These are phyloP conservation scores for Acanthosoma haemorrhoidale DNA, from an alignment of 2,888 invertebrate species.

Conservation along the genomic window DNA sequence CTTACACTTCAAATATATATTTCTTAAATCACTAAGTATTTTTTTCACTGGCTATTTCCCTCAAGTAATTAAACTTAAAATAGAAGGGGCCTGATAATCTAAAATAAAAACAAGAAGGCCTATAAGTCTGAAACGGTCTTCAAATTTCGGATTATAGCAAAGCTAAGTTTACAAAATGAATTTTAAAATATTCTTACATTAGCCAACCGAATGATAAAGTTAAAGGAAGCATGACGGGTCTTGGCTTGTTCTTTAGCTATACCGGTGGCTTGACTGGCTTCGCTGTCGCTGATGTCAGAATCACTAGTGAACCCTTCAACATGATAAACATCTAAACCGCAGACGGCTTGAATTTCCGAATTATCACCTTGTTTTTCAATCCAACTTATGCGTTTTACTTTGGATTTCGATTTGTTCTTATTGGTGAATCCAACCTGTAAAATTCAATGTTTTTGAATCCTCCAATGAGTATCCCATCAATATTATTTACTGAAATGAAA, in stretches of 20 bases:
- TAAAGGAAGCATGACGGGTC: slow-evolving; percentile 47
- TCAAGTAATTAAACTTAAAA: too few relatives aligned
- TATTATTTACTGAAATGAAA: too few relatives aligned
- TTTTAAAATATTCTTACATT: slow-evolving; percentile 40
- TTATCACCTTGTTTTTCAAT: slow-evolving; percentile 3
- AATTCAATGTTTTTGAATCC: too few relatives aligned
- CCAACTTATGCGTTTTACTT: slow-evolving; percentile 22
- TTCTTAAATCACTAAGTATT: too few relatives aligned
- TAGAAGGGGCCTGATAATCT: too few relatives aligned
- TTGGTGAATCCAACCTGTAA: background rate
- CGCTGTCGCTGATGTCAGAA: slow-evolving; percentile 42
- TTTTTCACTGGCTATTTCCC: too few relatives aligned
- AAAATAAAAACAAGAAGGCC: too few relatives aligned
- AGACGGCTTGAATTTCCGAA: background rate
- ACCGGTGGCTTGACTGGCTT: slow-evolving; percentile 37
- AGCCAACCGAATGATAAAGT: slow-evolving; percentile 40
- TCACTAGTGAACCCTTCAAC: slow-evolving; percentile 37
- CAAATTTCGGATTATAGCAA: too few relatives aligned
- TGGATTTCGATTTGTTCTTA: slow-evolving; percentile 20
- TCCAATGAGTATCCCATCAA: too few relatives aligned
- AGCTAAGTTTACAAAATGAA: too few relatives aligned
- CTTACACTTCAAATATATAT: too few relatives aligned
- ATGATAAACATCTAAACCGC: background rate
- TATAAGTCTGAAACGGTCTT: too few relatives aligned
- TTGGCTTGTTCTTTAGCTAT: slow-evolving; percentile 45